Base-by-base conservation (phyloP, 2,888 invertebrate species). In the Cryptocheilus praepositus region DNA sequence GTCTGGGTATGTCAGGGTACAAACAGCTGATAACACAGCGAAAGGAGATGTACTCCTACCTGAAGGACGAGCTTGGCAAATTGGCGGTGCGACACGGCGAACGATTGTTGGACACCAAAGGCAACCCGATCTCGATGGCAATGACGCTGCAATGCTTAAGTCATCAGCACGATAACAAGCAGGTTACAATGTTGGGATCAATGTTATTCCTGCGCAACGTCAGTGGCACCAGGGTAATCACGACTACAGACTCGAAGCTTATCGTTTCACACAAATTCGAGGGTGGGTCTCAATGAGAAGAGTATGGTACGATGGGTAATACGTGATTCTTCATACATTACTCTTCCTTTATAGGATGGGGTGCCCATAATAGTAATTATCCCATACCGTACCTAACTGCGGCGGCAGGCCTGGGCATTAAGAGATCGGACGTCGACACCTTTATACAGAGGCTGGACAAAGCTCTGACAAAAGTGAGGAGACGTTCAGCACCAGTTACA, bases 81-180 rank as follows among this genome's bases (percentile, higher is more conserved):
- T 89, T 94, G 71, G 93, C 94, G 2, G 70, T 85, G 3, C 89
- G 89, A 59, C 91, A 92, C 80, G 91, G 91, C 0, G 93, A 94
- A 83, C 86, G 89, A 69, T 86, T 95, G 4, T 85, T 94, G 1
- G 87, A 90, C 28, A 92, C 92, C 15, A 91, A 91, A 79, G 90
- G 91, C 61, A 95, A 95, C 89, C 92, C 92, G 2, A 94, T 95
- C 77, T 95, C 95, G 0, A 89, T 94, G 81, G 93, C 93, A 89
- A 89, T 87, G 88, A 83, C 83, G 28, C 74, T 86, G 3, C 85
- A 84, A 62, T 86, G 84, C 71, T 77, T 86, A 22, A 82, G 86
- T 68, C 87, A 85, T 79, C 85, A 86, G 43, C 86, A 86, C 45
- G 86, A 88, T 73, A 85, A 87, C 66, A 89, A 89, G 79, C 88